These are phyloP conservation scores for Cochlearius cochlearius DNA, from an alignment of 2,113 vertebrate species.

Conservation along the genomic window DNA sequence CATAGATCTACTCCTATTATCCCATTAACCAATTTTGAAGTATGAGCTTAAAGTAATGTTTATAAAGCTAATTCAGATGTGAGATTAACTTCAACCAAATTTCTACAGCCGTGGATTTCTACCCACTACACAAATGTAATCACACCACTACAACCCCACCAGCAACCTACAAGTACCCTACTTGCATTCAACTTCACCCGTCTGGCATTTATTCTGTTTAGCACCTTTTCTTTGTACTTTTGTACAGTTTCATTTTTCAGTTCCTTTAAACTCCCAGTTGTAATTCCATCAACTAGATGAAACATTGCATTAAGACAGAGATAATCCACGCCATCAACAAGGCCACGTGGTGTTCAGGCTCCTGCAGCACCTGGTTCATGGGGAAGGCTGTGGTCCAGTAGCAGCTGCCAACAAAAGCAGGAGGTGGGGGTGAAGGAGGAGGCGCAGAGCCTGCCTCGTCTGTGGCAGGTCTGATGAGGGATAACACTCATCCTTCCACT, in stretches of 20 bases:
- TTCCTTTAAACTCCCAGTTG: neutral
- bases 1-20: neutral
- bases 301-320: neutral
- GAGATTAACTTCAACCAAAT: neutral
- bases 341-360: neutral
- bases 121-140: neutral
- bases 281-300: neutral
- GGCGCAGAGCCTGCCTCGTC: neutral
- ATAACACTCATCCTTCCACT: neutral
- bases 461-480: neutral
- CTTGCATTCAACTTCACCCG: neutral
- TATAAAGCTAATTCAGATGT: neutral
- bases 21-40: neutral
- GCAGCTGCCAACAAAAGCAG: neutral
- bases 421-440: neutral
- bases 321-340: neutral
- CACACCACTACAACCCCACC: neutral
- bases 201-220: neutral
- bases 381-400: neutral
- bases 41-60: neutral
- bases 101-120: neutral
- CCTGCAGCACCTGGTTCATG: neutral
- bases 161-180: neutral
- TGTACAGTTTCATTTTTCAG: neutral
- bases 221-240: neutral